Evolutionary conservation across 2,113 vertebrate genomes (phyloP), one percentile per base, ranked within the genome.

Genomic region (Heterotilapia buettikoferi): DNA sequence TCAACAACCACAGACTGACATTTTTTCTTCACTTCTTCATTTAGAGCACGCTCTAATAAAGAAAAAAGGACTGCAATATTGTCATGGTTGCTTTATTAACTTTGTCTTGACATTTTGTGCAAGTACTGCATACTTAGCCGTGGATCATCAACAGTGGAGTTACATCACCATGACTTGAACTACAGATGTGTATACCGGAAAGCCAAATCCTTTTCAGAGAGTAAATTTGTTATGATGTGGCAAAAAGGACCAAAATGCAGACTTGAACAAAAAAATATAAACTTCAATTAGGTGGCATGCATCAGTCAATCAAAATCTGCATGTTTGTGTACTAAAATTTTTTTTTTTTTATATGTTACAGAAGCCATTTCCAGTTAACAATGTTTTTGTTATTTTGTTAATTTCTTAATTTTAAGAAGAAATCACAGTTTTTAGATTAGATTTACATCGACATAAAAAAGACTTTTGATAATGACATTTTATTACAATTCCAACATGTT

Each of bases 401-500:
- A 76, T 0, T 76, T 47, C 14, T 47, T 29, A 29, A 76, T 29
- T 76, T 76, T 12, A 7, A 76, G 9, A 29, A 11, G 5, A 47
- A 76, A 76, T 47, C 24, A 2, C 40, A 76, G 43, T 47, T 47
- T 5, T 29, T 18, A 0, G 4, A 8, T 78, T 50, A 50, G 18
- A 19, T 31, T 50, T 31, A 78, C 26, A 50, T 31, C 9, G 4
- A 50, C 43, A 78, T 52, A 50, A 76, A 76, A n/a, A 78, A n/a
- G 3, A 78, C 10, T 50, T 50, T 19, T 78, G 16, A 31, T 47
- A 50, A 50, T 19, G n/a, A 78, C 10, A 6, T 13, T 78, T 33
- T 78, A 80, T 88, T 29, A 84, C 40, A 90, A 86, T 73, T 76
- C 84, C 16, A 53, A 80, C 43, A 14, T 82, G 79, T 71, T 43